A percentile compares a stretch with the other conserved stretches of the same genome.
These are phyloP conservation scores for Saimiri boliviensis DNA, from an alignment of 2,113 vertebrate genomes.

Conservation along the genomic window DNA sequence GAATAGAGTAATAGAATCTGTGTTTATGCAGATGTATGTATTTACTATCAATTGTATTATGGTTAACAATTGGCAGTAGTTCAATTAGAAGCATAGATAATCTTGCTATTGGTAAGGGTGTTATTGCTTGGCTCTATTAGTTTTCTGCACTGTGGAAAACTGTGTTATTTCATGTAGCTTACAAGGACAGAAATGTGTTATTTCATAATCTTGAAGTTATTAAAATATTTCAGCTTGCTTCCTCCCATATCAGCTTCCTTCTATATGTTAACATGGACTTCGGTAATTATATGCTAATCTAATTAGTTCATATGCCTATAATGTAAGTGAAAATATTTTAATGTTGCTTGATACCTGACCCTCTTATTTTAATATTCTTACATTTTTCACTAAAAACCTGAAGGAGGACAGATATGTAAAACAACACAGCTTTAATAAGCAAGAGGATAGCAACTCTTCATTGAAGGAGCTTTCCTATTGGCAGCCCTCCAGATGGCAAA, in stretches of 20 bases:
- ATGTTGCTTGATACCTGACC: not conserved
- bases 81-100: not conserved
- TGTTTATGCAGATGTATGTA: not conserved
- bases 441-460: not conserved
- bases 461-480: constrained; percentile 30
- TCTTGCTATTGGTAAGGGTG: not conserved
- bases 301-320: not conserved
- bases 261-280: not conserved
- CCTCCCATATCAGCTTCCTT: not conserved
- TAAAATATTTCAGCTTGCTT: not conserved
- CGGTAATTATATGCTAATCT: not conserved
- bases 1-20: no score
- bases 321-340: constrained; percentile 10
- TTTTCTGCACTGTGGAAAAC: not conserved
- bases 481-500: constrained; percentile 44
- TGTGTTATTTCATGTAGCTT: not conserved
- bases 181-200: not conserved
- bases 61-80: not conserved
- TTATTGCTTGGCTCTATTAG: not conserved
- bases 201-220: not conserved
- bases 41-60: not conserved
- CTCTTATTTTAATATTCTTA: not conserved
- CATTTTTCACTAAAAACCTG: constrained; percentile 15
- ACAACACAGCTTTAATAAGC: constrained; percentile 24
- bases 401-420: not conserved